Percentiles rank a stretch among this genome's conserved stretches.
phyloP scores from a whole-genome alignment of 2,888 invertebrate species.

The Chrysodeixis includens region DNA sequence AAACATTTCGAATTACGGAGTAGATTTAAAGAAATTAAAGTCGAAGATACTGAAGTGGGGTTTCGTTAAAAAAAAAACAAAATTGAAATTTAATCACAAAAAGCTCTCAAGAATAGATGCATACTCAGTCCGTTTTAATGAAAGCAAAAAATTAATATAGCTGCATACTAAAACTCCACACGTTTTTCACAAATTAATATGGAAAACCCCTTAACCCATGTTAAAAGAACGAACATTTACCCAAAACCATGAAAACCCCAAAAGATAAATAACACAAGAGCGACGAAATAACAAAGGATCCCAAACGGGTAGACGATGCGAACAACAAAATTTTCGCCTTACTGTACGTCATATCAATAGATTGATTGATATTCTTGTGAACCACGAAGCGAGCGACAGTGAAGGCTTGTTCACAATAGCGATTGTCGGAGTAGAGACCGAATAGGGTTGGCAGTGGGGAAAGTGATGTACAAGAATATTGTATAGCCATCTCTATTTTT shows the following conservation, averaged over 20 bases:
- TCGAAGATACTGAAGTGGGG: too few species aligned
- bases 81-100: too few species aligned
- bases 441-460: conserved; percentile 11
- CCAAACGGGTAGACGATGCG: conserved; percentile 43
- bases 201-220: neutral
- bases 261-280: conserved; percentile 19
- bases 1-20: too few species aligned
- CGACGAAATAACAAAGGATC: conserved; percentile 61
- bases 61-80: too few species aligned
- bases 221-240: neutral
- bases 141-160: too few species aligned
- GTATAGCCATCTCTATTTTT: too few species aligned
- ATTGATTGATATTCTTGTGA: conserved; percentile 67
- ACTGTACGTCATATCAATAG: conserved; percentile 55
- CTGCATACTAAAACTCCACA: too few species aligned
- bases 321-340: conserved; percentile 56
- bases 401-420: conserved; percentile 26
- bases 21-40: too few species aligned
- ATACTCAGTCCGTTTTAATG: too few species aligned
- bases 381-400: conserved; percentile 22
- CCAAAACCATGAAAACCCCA: neutral
- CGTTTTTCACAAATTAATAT: neutral
- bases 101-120: too few species aligned
- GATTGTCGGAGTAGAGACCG: conserved; percentile 20
- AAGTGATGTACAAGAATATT: conserved; percentile 7